These are phyloP conservation scores for Scleropages formosus DNA, from an alignment of 2,797 vertebrate species.

Conservation along the genomic window DNA sequence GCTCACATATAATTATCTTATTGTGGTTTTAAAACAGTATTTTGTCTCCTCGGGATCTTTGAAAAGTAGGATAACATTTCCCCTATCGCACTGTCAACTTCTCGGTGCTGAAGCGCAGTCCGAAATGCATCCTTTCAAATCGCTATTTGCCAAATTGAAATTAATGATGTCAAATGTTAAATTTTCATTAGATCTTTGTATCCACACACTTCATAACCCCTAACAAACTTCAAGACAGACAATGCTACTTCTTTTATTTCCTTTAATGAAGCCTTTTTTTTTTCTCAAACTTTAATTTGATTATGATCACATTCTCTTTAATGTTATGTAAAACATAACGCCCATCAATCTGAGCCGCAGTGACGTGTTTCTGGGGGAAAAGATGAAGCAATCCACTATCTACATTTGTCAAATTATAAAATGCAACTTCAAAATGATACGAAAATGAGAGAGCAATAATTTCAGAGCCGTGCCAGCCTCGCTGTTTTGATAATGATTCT, in stretches of 20 bases:
- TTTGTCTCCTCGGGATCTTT: slow-evolving; percentile 68
- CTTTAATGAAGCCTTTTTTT: slow-evolving; percentile 66
- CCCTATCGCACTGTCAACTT: slow-evolving; percentile 47
- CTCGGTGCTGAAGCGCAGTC: slow-evolving; percentile 48
- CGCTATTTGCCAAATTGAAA: slow-evolving; percentile 71
- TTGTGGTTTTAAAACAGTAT: slow-evolving; percentile 59
- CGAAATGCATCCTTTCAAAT: slow-evolving; percentile 68
- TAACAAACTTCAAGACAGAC: slow-evolving; percentile 63
- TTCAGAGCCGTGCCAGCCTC: slow-evolving; percentile 61
- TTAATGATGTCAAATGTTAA: slow-evolving; percentile 70
- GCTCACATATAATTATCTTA: slow-evolving; percentile 69
- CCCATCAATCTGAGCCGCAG: slow-evolving; percentile 54
- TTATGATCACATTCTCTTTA: slow-evolving; percentile 68
- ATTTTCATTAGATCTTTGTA: slow-evolving; percentile 71
- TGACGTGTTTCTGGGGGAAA: slow-evolving; percentile 47
- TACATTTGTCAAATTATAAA: slow-evolving; percentile 65
- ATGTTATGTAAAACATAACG: slow-evolving; percentile 62
- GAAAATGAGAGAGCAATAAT: slow-evolving; percentile 63
- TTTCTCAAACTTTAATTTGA: slow-evolving; percentile 66
- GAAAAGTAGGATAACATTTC: slow-evolving; percentile 60
- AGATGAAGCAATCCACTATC: slow-evolving; percentile 64
- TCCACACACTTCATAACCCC: slow-evolving; percentile 66
- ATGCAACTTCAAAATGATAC: slow-evolving; percentile 61
- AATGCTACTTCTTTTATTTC: slow-evolving; percentile 67
- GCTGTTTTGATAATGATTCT: slow-evolving; percentile 68